Percentiles rank a stretch among this genome's conserved stretches.
Conservation (phyloP, 2,113 vertebrate species). For the Rafetus swinhoei region DNA sequence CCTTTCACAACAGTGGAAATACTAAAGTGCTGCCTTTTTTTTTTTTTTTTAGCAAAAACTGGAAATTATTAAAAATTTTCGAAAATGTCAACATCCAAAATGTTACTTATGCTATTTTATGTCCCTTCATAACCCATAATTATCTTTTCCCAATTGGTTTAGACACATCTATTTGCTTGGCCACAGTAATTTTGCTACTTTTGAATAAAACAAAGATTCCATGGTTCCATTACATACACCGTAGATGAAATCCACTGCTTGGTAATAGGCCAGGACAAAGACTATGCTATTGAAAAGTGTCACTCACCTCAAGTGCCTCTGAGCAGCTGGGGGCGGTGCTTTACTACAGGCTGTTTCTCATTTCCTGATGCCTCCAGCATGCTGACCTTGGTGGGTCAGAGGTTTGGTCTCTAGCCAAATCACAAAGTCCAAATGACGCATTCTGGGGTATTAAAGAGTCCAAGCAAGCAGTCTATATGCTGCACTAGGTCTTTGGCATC, state of each 20-base stretch:
- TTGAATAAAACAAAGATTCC: background rate
- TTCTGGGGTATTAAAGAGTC: background rate
- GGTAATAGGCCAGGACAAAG: background rate
- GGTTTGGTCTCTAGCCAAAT: background rate
- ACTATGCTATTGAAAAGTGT: background rate
- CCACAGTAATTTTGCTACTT: background rate
- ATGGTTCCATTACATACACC: background rate
- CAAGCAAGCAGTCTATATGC: background rate
- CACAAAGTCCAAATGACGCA: background rate
- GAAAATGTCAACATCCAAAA: background rate
- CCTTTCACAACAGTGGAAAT: background rate
- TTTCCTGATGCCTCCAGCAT: background rate
- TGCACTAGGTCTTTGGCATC: background rate
- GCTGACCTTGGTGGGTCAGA: background rate
- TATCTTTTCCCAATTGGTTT: background rate
- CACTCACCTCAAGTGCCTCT: background rate
- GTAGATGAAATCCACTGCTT: conserved; percentile 27
- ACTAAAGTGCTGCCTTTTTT: background rate
- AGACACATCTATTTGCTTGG: background rate
- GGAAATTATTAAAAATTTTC: background rate
- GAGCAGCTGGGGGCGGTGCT: no score
- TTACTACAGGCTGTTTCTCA: background rate
- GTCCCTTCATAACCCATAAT: background rate
- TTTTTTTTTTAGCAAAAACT: background rate
- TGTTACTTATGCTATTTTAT: background rate